These are phyloP conservation scores for Eumaeus atala DNA, from an alignment of 1,140 invertebrate species.

Conservation along the genomic window DNA sequence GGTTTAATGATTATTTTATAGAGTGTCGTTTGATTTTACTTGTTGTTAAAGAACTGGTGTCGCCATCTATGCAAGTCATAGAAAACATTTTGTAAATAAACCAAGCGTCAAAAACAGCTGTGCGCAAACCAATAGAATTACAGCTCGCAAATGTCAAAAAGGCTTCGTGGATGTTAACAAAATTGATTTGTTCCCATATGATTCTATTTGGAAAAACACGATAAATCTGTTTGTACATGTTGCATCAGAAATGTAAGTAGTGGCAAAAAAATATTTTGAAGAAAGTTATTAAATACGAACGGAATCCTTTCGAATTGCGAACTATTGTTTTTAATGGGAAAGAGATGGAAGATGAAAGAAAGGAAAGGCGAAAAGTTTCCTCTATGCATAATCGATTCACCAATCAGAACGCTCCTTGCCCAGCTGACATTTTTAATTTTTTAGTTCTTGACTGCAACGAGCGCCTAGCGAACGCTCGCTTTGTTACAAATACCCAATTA, in stretches of 20 bases:
- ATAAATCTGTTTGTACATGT: neutral
- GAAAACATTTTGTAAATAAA: constrained; percentile 23
- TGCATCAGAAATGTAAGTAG: neutral
- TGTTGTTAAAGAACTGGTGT: constrained; percentile 43
- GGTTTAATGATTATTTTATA: too few species aligned
- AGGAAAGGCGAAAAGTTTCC: constrained; percentile 25
- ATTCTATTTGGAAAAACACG: constrained; percentile 34
- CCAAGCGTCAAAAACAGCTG: constrained; percentile 66
- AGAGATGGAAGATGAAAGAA: constrained; percentile 4
- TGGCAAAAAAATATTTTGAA: neutral
- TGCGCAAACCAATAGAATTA: constrained; percentile 46
- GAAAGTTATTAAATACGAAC: too few species aligned
- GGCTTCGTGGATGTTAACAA: constrained; percentile 45
- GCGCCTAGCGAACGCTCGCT: constrained; percentile 40
- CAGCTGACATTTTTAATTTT: constrained; percentile 69
- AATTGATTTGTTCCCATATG: constrained; percentile 60
- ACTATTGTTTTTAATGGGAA: constrained; percentile 4
- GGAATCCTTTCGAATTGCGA: neutral
- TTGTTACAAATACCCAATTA: constrained; percentile 31
- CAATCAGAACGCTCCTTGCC: constrained; percentile 48
- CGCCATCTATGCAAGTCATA: constrained; percentile 42
- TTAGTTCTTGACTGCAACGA: constrained; percentile 49
- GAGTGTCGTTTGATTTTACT: neutral
- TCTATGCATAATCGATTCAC: constrained; percentile 63
- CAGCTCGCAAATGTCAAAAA: constrained; percentile 45